phyloP scores from a whole-genome alignment of 2,797 vertebrate genomes.

The Lagodon rhomboides region DNA sequence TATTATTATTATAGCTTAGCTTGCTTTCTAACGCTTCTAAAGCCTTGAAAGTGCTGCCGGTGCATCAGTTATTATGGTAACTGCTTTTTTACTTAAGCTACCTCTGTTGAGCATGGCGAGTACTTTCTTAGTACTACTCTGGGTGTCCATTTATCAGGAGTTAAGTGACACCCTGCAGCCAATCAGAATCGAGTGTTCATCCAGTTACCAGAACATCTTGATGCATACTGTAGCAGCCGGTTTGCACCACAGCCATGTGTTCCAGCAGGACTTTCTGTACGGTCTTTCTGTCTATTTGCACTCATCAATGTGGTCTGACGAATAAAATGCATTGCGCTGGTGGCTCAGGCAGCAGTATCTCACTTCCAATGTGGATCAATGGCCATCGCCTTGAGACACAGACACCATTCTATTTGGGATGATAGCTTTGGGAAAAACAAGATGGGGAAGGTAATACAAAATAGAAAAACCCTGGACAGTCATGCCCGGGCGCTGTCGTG shows the following conservation, averaged over 20 bases:
- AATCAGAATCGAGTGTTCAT: too few relatives aligned
- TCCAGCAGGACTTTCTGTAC: slow-evolving; percentile 27
- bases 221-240: neutral
- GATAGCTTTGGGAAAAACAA: slow-evolving; percentile 79
- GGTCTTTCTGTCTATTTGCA: slow-evolving; percentile 38
- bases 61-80: too few relatives aligned
- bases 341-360: slow-evolving; percentile 69
- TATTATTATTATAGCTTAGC: too few relatives aligned
- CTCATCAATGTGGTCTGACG: slow-evolving; percentile 51
- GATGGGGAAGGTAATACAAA: slow-evolving; percentile 78
- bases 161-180: too few relatives aligned
- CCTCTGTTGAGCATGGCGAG: too few relatives aligned
- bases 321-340: slow-evolving; percentile 66
- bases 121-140: too few relatives aligned
- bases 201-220: neutral
- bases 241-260: slow-evolving; percentile 9
- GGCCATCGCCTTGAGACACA: slow-evolving; percentile 76
- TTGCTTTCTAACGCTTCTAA: too few relatives aligned
- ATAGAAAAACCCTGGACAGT: slow-evolving; percentile 75
- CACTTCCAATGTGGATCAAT: slow-evolving; percentile 82
- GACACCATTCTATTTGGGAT: slow-evolving; percentile 81
- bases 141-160: too few relatives aligned
- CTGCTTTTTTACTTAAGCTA: too few relatives aligned
- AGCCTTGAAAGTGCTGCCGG: too few relatives aligned
- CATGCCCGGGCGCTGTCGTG: slow-evolving; percentile 57